phyloP scores from a whole-genome alignment of 1,140 invertebrate species.

The Orchestia grillus region DNA sequence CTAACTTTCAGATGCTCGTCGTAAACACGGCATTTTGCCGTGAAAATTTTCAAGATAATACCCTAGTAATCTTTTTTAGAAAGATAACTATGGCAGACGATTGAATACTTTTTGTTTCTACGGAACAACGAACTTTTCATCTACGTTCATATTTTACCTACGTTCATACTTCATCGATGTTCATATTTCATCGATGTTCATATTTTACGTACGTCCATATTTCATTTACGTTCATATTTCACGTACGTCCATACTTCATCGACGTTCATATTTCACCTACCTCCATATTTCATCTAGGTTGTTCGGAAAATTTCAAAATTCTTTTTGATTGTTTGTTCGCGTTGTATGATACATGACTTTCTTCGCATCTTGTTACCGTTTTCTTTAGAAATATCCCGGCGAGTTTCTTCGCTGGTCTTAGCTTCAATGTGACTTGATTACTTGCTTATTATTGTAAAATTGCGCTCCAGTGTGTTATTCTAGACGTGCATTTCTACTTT shows the following conservation, averaged over 20 bases:
- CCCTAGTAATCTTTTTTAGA: neutral
- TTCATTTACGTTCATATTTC: neutral
- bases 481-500: too few relatives aligned
- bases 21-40: conserved; percentile 6
- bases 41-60: neutral
- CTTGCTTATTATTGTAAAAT: too few relatives aligned
- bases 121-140: neutral
- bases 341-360: neutral
- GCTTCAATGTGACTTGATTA: neutral
- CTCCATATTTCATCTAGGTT: neutral
- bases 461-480: too few relatives aligned
- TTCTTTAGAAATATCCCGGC: neutral
- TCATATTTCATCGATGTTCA: neutral
- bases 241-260: neutral
- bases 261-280: neutral
- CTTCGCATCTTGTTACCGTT: neutral
- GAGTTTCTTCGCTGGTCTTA: neutral
- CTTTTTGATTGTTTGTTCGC: neutral
- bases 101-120: neutral
- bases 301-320: neutral
- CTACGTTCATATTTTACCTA: neutral
- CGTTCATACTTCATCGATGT: too few relatives aligned
- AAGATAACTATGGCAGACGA: neutral
- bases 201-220: too few relatives aligned
- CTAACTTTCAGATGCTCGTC: conserved; percentile 27